A percentile compares a stretch with the other conserved stretches of the same genome.
Conservation (phyloP, 2,888 invertebrate genomes). For the Neocrepidodera transversa region DNA sequence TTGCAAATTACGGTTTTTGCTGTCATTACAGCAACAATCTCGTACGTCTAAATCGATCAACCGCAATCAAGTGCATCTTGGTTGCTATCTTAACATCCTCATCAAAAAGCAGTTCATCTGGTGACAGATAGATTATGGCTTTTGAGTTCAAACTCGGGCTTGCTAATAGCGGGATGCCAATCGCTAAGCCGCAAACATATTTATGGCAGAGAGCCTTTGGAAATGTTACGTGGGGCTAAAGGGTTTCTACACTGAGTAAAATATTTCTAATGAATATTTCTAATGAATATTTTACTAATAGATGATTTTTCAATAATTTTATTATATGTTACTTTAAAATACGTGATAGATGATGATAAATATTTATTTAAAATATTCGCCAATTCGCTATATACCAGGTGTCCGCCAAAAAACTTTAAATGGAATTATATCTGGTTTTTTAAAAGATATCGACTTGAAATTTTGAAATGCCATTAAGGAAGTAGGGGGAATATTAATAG, state of each 20-base stretch:
- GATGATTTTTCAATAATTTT: no score
- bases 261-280: no score
- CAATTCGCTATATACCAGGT: no score
- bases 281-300: no score
- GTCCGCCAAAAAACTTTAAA: no score
- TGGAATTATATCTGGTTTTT: no score
- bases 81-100: constrained; percentile 23
- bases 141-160: constrained; percentile 35
- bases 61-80: constrained; percentile 1
- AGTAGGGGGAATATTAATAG: no score
- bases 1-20: constrained; percentile 8
- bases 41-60: constrained; percentile 16
- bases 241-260: not conserved
- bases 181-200: constrained; percentile 32
- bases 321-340: no score
- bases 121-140: constrained; percentile 39
- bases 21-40: constrained; percentile 16
- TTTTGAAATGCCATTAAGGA: no score
- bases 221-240: constrained; percentile 33
- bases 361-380: no score
- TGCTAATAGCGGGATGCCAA: constrained; percentile 38
- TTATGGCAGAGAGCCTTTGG: constrained; percentile 34
- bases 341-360: no score
- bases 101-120: constrained; percentile 39
- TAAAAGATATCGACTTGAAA: no score